Conservation (phyloP, 2,888 invertebrate species). For the Itoplectis maculator region DNA sequence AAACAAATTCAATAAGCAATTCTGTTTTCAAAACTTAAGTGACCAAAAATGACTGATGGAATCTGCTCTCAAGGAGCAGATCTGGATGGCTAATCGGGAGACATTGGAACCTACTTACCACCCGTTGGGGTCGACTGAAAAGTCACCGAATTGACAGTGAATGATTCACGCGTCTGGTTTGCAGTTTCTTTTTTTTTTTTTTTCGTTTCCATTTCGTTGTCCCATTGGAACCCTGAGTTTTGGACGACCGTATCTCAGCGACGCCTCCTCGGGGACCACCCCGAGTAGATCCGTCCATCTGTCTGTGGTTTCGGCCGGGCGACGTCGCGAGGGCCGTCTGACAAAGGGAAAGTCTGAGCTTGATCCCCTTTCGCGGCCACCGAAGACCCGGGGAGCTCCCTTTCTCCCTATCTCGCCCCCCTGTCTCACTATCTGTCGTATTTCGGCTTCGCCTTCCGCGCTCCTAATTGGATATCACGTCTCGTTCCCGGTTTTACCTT, state of each 20-base stretch:
- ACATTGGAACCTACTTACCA: too few relatives aligned
- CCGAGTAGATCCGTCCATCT: background rate
- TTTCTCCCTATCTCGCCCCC: too few relatives aligned
- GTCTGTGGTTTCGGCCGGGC: slow-evolving; percentile 1
- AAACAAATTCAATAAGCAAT: too few relatives aligned
- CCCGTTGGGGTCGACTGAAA: too few relatives aligned
- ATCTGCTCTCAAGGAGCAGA: too few relatives aligned
- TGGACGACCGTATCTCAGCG: background rate
- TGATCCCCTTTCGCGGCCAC: background rate
- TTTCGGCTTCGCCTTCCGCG: background rate
- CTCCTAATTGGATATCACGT: slow-evolving; percentile 41
- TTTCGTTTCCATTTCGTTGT: background rate
- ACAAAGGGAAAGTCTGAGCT: background rate
- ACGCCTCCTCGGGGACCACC: background rate
- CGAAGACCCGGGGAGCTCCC: background rate
- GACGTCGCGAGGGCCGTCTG: background rate
- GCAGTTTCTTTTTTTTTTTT: too few relatives aligned
- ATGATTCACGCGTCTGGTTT: background rate
- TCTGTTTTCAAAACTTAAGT: too few relatives aligned
- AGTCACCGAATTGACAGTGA: too few relatives aligned
- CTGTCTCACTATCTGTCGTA: background rate
- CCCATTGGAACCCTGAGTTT: background rate
- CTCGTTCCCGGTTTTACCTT: slow-evolving; percentile 10
- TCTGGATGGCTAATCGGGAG: too few relatives aligned
- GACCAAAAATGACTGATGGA: too few relatives aligned